Evolutionary conservation across 2,797 vertebrate genomes (phyloP), one percentile per base, ranked within the genome.

Genomic region (Sebastiscus tertius): DNA sequence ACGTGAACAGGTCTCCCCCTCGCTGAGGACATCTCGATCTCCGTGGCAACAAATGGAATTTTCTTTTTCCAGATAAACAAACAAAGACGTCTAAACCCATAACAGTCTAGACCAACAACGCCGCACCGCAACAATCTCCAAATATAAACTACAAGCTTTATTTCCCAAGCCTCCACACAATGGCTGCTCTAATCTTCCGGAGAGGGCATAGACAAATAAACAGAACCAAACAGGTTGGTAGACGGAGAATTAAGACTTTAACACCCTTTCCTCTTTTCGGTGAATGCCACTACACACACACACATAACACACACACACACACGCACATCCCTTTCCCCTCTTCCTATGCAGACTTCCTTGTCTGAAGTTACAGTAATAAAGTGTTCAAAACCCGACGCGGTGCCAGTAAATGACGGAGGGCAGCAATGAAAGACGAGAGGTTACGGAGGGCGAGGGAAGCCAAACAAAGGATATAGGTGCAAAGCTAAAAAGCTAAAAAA

Each of bases 311-410:
- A 85, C 24, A 20, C 67, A 58, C 56, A 49, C 54, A 16, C 77
- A 69, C 84, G 86, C 86, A 87, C 85, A 83, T 74, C 80, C 89
- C 74, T 88, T 92, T 91, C 81, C 85, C 72, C 60, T 75, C 80
- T 91, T 88, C 85, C 88, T 86, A 81, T 69, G 36, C 67, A 59
- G 79, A 92, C 93, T 92, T 93, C 93, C 94, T 93, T 34, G 75
- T 90, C 81, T 88, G 75, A 87, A 87, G 78, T 88, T 85, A 80
- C 66, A 72, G 80, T 81, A 90, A 89, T 89, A 93, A 90, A 91
- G 89, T 91, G 93, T 87, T 85, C 31, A 79, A 71, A 83, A 83
- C 27, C 81, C 54, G 49, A 12, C 3, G 27, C 24, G 20, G 76
- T 82, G 85, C 82, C 80, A 77, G 83, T 81, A 80, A 85, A 84